phyloP scores from a whole-genome alignment of 1,140 invertebrate species.

The Drosophila lacertosa region DNA sequence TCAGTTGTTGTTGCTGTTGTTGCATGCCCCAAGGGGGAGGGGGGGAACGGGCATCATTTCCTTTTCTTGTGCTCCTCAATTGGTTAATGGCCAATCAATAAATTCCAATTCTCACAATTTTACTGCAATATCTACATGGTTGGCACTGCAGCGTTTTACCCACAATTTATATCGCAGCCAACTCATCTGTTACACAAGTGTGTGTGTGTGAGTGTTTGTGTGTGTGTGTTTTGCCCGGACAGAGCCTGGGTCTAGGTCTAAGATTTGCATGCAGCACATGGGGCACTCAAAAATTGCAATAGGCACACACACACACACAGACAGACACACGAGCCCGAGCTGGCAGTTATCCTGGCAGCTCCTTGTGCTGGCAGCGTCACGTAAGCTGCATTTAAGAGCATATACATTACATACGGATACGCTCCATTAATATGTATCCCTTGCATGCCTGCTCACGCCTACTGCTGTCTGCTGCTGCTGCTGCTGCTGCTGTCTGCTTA shows the following conservation, averaged over 20 bases:
- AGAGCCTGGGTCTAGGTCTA: slow-evolving; percentile 55
- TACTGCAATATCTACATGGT: slow-evolving; percentile 80
- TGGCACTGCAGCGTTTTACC: slow-evolving; percentile 75
- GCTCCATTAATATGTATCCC: slow-evolving; percentile 81
- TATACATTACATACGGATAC: slow-evolving; percentile 80
- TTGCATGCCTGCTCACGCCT: slow-evolving; percentile 69
- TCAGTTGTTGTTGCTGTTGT: slow-evolving; percentile 17
- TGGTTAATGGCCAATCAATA: slow-evolving; percentile 83
- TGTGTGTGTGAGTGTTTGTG: slow-evolving; percentile 16
- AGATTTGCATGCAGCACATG: slow-evolving; percentile 77
- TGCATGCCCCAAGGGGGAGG: slow-evolving; percentile 5
- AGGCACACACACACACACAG: slow-evolving; percentile 4
- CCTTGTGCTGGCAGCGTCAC: slow-evolving; percentile 51
- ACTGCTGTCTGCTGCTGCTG: slow-evolving; percentile 46
- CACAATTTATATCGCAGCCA: slow-evolving; percentile 79
- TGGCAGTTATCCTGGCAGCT: slow-evolving; percentile 20
- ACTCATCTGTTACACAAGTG: slow-evolving; percentile 77
- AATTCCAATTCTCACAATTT: slow-evolving; percentile 83
- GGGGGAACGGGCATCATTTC: slow-evolving; percentile 5
- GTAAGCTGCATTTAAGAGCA: slow-evolving; percentile 79
- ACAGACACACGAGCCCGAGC: slow-evolving; percentile 3
- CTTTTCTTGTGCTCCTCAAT: slow-evolving; percentile 52
- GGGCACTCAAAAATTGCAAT: slow-evolving; percentile 69
- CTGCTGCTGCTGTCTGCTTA: slow-evolving; percentile 51
- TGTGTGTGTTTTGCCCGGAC: slow-evolving; percentile 18